Percentiles rank a stretch among this genome's conserved stretches.
These are phyloP conservation scores for Cantharis lateralis DNA, from an alignment of 2,888 invertebrate species.

Conservation along the genomic window DNA sequence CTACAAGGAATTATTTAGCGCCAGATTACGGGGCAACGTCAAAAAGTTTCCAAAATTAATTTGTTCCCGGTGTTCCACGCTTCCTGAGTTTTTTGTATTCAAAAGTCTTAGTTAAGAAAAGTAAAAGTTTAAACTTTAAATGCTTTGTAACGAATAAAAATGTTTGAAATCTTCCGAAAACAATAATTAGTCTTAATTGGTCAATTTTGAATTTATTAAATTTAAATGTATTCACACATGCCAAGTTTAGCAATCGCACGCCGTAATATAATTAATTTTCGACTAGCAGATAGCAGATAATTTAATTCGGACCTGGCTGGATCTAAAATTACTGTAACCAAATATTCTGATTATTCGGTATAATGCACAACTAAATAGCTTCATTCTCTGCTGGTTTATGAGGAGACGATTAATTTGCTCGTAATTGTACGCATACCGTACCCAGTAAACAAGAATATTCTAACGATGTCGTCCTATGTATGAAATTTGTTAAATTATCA, in stretches of 20 bases:
- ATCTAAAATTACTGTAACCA: slow-evolving; percentile 16
- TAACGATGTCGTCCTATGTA: background rate
- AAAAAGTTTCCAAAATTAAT: background rate
- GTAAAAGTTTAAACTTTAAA: no score
- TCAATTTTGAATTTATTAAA: background rate
- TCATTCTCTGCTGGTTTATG: slow-evolving; percentile 13
- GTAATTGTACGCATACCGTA: slow-evolving; percentile 19
- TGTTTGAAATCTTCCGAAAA: background rate
- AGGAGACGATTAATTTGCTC: slow-evolving; percentile 16
- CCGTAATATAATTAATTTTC: slow-evolving; percentile 9
- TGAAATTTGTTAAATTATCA: background rate
- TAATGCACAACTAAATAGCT: slow-evolving; percentile 17
- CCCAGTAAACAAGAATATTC: slow-evolving; percentile 7
- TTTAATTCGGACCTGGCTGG: slow-evolving; percentile 15
- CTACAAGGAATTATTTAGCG: background rate
- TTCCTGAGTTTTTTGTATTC: background rate
- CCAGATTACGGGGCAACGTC: background rate
- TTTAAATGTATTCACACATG: slow-evolving; percentile 1
- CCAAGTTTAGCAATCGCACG: slow-evolving; percentile 9
- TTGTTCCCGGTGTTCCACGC: no score
- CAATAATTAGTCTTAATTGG: background rate
- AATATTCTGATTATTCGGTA: slow-evolving; percentile 18
- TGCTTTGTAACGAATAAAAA: background rate
- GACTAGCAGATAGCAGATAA: slow-evolving; percentile 13
- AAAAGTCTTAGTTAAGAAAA: no score